Evolutionary conservation across 2,888 invertebrate genomes (phyloP), one percentile per base, ranked within the genome.

Genomic region (Helobdella robusta): DNA sequence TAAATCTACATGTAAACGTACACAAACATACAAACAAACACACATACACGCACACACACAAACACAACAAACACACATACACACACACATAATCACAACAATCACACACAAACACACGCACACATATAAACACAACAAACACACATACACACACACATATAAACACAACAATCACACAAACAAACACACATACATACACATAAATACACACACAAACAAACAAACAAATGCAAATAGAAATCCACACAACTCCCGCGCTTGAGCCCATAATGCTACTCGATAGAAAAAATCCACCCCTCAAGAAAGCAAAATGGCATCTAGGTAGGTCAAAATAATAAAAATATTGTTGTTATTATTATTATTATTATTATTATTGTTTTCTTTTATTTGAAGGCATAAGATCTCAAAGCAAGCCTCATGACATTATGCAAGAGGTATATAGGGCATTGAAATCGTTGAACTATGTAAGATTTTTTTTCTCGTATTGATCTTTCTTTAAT

Each of bases 351-450:
- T 40, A 15, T 40, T 40, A n/a, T 40, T n/a, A 40, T 40, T n/a
- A 40, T 40, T 11, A 40, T 15, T 40, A 40, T 15, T 15, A 15
- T 56, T n/a, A 56, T 11, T 56, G 32, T 30, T 30, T 5, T n/a
- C n/a, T n/a, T n/a, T n/a, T n/a, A n/a, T 35, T 44, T 32, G 54
- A 8, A 79, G 82, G 84, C 65, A 99, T 99, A 74, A 84, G 98
- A 65, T 98, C 97, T 3, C 98, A 99, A 79, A 95, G 95, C 78
- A 93, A 94, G 78, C 98, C 98, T 0, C 91, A 92, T 77, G 98
- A 99, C 79, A 99, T 99, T 64, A 99, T 99, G 98, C 88, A 93
- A 80, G 98, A 99, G 82, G 98, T 98, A 0, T 98, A 93, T 81
- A 85, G 95, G 70, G 98, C 98, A 0, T 98, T 99, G 98, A 95